A percentile compares a stretch with the other conserved stretches of the same genome.
These are phyloP conservation scores for Grapholita molesta DNA, from an alignment of 1,140 invertebrate genomes.

Conservation along the genomic window DNA sequence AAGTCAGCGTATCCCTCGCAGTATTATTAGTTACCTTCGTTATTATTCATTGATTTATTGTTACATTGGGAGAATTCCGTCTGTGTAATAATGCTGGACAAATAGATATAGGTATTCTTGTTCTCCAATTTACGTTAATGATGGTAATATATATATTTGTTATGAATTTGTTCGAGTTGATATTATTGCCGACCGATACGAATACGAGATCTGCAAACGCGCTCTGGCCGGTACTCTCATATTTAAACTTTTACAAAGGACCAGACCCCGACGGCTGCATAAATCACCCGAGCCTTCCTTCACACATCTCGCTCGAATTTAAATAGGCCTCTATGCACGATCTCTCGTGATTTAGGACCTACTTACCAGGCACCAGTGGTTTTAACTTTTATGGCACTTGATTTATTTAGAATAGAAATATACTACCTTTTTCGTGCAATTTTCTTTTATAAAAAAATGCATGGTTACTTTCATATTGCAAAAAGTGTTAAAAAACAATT, in stretches of 20 bases:
- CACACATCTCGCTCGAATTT: conserved; percentile 65
- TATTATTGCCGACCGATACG: background rate
- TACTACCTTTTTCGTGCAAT: background rate
- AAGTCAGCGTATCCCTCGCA: conserved; percentile 1
- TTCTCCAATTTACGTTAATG: background rate
- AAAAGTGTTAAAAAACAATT: background rate
- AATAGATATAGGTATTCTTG: background rate
- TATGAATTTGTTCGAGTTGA: background rate
- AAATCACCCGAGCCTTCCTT: conserved; percentile 62
- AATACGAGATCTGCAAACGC: background rate
- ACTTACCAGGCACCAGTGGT: conserved; percentile 34
- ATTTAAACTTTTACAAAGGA: conserved; percentile 65
- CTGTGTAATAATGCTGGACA: background rate
- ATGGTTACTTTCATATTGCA: background rate
- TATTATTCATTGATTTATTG: conserved; percentile 9
- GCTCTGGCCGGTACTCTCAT: conserved; percentile 32
- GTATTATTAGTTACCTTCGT: conserved; percentile 14
- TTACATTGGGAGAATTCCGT: background rate
- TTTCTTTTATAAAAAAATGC: background rate
- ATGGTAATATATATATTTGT: background rate
- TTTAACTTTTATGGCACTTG: conserved; percentile 34
- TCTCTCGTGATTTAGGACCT: conserved; percentile 53
- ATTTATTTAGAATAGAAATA: conserved; percentile 28
- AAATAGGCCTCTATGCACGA: conserved; percentile 57
- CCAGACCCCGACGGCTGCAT: conserved; percentile 42